These are phyloP conservation scores for Scatophagus argus DNA, from an alignment of 2,113 vertebrate species.

Conservation along the genomic window DNA sequence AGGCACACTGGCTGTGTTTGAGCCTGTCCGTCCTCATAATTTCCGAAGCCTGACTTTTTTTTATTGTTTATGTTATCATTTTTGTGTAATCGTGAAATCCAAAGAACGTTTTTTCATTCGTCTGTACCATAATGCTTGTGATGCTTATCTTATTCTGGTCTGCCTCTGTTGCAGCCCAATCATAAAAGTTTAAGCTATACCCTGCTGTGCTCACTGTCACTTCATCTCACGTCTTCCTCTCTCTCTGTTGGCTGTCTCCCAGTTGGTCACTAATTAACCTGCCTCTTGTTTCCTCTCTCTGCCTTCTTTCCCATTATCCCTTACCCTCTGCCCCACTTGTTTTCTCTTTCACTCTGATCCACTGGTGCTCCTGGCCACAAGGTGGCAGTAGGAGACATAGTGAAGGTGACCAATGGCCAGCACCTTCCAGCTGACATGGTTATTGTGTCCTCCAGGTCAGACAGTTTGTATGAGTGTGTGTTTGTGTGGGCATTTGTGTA, in stretches of 20 bases:
- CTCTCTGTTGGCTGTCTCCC: conserved; percentile 39
- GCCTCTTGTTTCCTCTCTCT: conserved; percentile 42
- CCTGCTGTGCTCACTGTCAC: conserved; percentile 49
- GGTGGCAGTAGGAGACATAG: conserved; percentile 98
- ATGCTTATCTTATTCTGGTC: conserved; percentile 6
- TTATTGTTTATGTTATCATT: neutral
- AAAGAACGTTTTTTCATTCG: neutral
- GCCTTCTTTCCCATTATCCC: neutral
- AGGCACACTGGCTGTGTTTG: neutral
- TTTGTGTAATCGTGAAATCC: neutral
- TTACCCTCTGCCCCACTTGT: conserved; percentile 55
- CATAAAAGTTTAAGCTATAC: conserved; percentile 12
- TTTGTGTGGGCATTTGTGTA: conserved; percentile 23
- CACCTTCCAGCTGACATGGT: conserved; percentile 98
- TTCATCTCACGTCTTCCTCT: conserved; percentile 31
- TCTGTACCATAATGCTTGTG: neutral
- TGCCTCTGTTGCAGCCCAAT: conserved; percentile 4
- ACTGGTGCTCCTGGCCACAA: conserved; percentile 84
- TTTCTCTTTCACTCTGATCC: conserved; percentile 67
- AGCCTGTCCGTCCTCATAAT: neutral
- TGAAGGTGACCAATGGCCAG: conserved; percentile 98
- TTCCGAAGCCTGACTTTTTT: neutral
- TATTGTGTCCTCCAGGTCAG: conserved; percentile 98
- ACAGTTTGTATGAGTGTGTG: conserved; percentile 64
- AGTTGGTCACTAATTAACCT: conserved; percentile 51